Base-by-base conservation (phyloP, 2,888 invertebrate species). In the Nemotelus pantherinus region DNA sequence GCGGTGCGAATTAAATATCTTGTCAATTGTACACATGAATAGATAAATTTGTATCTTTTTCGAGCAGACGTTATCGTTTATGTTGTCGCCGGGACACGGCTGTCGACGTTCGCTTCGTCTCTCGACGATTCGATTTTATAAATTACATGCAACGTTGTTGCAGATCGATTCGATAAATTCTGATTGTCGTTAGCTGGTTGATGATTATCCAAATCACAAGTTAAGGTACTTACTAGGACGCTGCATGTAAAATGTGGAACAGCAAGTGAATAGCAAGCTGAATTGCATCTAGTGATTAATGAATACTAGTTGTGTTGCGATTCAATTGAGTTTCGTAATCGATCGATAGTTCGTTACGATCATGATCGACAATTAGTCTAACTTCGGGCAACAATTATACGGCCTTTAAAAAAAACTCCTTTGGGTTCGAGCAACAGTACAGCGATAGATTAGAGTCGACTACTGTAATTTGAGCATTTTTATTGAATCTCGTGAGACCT, bases 331-430 rank as follows among this genome's bases (percentile, higher is more conserved):
- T 72, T 72, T 57, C 72, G 72, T 72, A 72, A 72, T 72, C 57
- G 47, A 72, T 72, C 58, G 58, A 58, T 53, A 70, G 55, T 70
- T 70, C 70, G 53, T 55, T 53, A 7, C 72, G 39, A 72, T 58
- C 72, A 72, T 60, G 72, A 72, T 58, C 45, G 43, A 55, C 70
- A 72, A 72, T 72, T 72, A 72, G 72, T 72, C 58, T 45, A 45
- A n/a, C 57, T 58, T 39, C 25, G 47, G 60, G 58, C 44, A 72
- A 72, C 60, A 60, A 58, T 47, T 58, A 45, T 45, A 57, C 57
- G 72, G 47, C 72, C 72, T 72, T 47, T 25, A 25, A 25, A 58
- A 72, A 6, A 7, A 25, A 25, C 60, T 25, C 47, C 45, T 39
- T 67, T n/a, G 10, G 67, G 3, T 7, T 9, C 3, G 44, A n/a